Evolutionary conservation across 2,113 vertebrate genomes (phyloP).

Genomic region (crab-eating macaque (Macaca fascicularis)): DNA sequence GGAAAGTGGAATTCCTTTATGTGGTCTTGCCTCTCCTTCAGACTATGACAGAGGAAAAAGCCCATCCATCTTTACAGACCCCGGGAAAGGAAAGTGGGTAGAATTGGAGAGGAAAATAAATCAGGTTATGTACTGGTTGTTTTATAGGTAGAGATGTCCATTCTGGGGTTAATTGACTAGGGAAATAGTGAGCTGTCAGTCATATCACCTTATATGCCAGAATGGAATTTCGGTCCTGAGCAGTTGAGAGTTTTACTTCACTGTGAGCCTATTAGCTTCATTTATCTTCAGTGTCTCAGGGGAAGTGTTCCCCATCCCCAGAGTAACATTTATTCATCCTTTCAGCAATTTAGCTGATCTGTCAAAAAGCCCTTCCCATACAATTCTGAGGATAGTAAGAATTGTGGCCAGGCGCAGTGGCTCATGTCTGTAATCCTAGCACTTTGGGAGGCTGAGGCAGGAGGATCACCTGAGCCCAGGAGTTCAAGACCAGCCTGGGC

Average conservation of each 20-base stretch:
- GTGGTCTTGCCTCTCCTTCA: neutral
- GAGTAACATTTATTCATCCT: neutral
- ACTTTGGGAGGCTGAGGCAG: no score
- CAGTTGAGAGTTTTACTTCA: neutral
- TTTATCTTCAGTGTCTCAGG: neutral
- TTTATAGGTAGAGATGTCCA: neutral
- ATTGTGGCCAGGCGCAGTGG: no score
- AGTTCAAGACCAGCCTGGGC: no score
- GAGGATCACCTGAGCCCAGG: no score
- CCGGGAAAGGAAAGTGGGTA: neutral
- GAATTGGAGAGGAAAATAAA: neutral
- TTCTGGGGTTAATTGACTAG: neutral
- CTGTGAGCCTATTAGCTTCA: neutral
- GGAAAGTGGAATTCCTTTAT: neutral
- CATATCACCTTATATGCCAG: neutral
- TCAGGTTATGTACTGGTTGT: neutral
- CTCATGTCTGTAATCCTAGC: no score
- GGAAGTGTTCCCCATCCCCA: no score
- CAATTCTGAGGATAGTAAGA: neutral
- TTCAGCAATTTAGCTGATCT: neutral
- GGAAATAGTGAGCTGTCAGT: neutral
- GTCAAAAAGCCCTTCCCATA: neutral
- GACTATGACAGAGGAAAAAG: neutral
- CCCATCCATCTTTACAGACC: neutral
- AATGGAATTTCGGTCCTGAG: neutral